These are phyloP conservation scores for Seira musarum DNA, from an alignment of 2,888 invertebrate species.

Conservation along the genomic window DNA sequence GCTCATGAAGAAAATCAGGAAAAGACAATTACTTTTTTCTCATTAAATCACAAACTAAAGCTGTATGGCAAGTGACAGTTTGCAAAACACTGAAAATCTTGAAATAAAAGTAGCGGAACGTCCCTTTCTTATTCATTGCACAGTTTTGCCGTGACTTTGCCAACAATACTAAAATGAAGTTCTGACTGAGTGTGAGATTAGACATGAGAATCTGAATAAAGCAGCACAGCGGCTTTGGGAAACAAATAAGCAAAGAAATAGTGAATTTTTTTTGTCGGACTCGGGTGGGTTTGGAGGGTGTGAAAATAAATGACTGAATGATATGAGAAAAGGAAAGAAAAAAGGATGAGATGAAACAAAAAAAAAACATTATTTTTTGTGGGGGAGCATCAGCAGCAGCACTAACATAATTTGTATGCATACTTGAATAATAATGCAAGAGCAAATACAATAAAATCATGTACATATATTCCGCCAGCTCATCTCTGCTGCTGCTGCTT, in stretches of 20 bases:
- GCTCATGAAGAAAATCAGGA: neutral
- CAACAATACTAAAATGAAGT: no score
- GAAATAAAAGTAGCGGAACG: no score
- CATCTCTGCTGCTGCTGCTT: neutral
- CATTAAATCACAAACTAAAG: neutral
- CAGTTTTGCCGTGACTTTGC: no score
- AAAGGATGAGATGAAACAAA: slow-evolving; percentile 19
- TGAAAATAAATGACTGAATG: slow-evolving; percentile 25
- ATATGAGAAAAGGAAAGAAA: slow-evolving; percentile 15
- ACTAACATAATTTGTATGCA: neutral
- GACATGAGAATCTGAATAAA: no score
- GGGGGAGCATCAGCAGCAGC: slow-evolving; percentile 24
- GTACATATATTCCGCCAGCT: neutral
- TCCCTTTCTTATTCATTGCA: no score
- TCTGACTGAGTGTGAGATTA: no score
- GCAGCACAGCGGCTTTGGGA: neutral
- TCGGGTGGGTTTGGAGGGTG: slow-evolving; percentile 7
- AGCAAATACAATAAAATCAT: neutral
- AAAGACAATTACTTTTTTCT: neutral
- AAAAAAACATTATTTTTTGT: slow-evolving; percentile 2
- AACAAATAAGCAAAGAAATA: neutral
- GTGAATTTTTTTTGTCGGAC: slow-evolving; percentile 8
- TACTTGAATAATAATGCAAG: neutral
- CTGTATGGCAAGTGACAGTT: slow-evolving; percentile 5
- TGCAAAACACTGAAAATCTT: neutral